Evolutionary conservation across 2,113 vertebrate species (phyloP), one percentile per base, ranked within the genome.

Genomic region (Cephalopterus ornatus): DNA sequence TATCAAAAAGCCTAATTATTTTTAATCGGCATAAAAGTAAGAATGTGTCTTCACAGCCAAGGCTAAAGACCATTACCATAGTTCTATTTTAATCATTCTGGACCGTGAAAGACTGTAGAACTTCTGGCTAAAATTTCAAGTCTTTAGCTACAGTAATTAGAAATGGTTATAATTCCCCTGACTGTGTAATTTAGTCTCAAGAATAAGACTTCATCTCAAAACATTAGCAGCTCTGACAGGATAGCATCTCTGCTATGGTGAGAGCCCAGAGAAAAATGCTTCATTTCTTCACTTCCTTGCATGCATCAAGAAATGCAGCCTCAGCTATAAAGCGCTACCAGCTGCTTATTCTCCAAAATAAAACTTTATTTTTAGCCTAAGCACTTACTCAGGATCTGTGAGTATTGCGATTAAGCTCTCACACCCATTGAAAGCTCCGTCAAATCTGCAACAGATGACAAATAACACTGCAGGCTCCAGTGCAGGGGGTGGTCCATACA

Each of bases 341-440:
- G 96, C 93, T 97, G 95, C 89, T 97, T 89, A 85, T 92, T 88
- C 93, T 94, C 95, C 53, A 95, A 95, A 97, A 96, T 88, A 96
- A 96, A 91, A 53, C 70, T 72, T 94, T 92, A 97, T 96, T 96
- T 96, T 96, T 93, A 96, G 94, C 89, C 37, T 53, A 61, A 87
- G 83, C 19, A 12, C 88, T 92, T 95, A 93, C 79, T 93, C 70
- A 85, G 91, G 86, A 79, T 87, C 85, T 58, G 73, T 3, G 16
- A 92, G 92, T 86, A 85, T n/a, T 91, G 83, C 42, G 4, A 89
- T 86, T 52, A 85, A 78, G 95, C 62, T 78, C 86, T 89, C 80
- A 49, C 1, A 0, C 70, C 68, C 79, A 68, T 74, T 53, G 78
- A 52, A 89, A 89, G 49, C 83, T 66, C 53, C 5, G 3, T 44